phyloP scores from a whole-genome alignment of 2,113 vertebrate genomes.

The Leucosticte australis region DNA sequence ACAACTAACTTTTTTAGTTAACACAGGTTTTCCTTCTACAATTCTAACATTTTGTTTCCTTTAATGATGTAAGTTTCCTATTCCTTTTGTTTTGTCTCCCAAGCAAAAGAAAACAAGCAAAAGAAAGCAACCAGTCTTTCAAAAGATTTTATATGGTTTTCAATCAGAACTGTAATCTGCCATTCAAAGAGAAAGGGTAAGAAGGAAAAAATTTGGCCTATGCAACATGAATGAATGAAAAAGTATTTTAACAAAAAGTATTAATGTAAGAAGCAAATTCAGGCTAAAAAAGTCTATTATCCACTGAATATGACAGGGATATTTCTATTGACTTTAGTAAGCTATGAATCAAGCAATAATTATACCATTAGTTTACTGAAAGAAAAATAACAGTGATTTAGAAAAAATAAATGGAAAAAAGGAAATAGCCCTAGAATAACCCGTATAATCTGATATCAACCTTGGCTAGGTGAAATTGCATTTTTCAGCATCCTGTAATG shows the following conservation, averaged over 20 bases:
- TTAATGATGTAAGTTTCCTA: fast-evolving
- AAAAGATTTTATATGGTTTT: background rate
- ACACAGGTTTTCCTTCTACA: background rate
- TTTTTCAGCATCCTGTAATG: constrained; percentile 3
- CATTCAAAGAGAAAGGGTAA: background rate
- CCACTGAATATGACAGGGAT: background rate
- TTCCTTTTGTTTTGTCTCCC: background rate
- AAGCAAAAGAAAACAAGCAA: background rate
- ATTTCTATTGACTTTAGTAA: constrained; percentile 8
- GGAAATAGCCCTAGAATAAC: background rate
- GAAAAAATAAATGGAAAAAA: background rate
- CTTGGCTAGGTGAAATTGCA: background rate
- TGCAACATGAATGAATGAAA: background rate
- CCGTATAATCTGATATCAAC: background rate
- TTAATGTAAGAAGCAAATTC: background rate
- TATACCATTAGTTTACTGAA: background rate
- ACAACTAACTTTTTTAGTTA: background rate
- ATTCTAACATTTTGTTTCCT: background rate
- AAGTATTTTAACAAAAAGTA: background rate
- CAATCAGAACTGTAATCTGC: background rate
- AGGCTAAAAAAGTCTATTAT: background rate
- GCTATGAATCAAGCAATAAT: constrained; percentile 3
- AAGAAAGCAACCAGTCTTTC: background rate
- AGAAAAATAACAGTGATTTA: constrained; percentile 41
- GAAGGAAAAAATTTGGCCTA: background rate